These are phyloP conservation scores for Channa maculata DNA, from an alignment of 2,113 vertebrate species.

Conservation along the genomic window DNA sequence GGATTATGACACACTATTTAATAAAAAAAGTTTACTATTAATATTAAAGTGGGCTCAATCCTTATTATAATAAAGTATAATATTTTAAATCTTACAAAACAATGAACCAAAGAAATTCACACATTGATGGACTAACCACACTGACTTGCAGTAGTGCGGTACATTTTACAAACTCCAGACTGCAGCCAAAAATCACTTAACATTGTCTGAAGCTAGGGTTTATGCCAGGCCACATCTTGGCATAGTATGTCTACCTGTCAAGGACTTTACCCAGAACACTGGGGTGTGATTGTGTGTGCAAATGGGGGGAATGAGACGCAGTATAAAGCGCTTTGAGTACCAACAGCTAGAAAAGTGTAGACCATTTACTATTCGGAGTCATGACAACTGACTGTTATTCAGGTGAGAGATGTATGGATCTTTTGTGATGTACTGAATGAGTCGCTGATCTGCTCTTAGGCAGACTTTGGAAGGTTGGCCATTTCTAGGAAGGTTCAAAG, in stretches of 20 bases:
- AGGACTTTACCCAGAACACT: constrained; percentile 45
- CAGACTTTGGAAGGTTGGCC: no score
- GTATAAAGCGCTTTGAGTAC: no score
- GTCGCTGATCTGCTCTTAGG: no score
- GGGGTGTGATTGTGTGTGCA: background rate
- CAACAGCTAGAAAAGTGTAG: no score
- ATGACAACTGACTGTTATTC: no score
- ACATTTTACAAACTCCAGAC: background rate
- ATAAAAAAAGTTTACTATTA: background rate
- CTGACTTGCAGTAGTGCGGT: background rate
- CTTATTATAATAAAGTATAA: background rate
- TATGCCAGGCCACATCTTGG: constrained; percentile 35
- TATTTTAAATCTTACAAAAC: background rate
- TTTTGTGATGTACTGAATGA: no score
- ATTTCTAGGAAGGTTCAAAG: no score
- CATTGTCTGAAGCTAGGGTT: constrained; percentile 7
- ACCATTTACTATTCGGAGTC: no score
- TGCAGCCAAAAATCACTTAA: constrained; percentile 1
- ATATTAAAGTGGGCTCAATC: background rate
- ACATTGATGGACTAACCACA: no score
- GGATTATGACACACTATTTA: constrained; percentile 22
- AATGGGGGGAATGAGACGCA: no score
- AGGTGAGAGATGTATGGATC: no score
- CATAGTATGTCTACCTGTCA: constrained; percentile 37
- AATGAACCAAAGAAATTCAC: no score